A percentile compares a stretch with the other conserved stretches of the same genome.
Conservation (phyloP, 2,113 vertebrate species). For the Clinocottus analis region DNA sequence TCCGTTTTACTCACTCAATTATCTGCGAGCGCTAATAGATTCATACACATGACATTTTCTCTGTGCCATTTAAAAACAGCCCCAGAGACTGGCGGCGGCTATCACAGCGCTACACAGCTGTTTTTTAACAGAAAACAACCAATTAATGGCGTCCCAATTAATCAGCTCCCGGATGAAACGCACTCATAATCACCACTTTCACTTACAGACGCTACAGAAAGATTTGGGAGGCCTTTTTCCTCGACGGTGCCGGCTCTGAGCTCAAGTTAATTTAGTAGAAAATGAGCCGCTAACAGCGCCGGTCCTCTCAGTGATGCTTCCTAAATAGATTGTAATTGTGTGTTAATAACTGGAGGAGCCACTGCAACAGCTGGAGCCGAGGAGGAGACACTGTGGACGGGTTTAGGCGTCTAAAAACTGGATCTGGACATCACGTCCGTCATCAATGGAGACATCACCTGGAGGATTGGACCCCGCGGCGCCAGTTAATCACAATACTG, state of each 20-base stretch:
- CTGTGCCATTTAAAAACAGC: constrained; percentile 66
- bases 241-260: constrained; percentile 41
- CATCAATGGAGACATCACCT: constrained; percentile 5
- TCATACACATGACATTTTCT: constrained; percentile 74
- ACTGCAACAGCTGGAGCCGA: constrained; percentile 36
- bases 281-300: constrained; percentile 72
- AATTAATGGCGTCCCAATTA: constrained; percentile 58
- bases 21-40: constrained; percentile 55
- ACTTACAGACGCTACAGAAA: constrained; percentile 57
- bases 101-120: constrained; percentile 36
- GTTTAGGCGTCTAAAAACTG: constrained; percentile 26
- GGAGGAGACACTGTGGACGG: too few species aligned
- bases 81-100: constrained; percentile 56
- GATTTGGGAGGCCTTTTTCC: constrained; percentile 27
- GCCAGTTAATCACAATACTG: constrained; percentile 19
- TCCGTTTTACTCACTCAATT: constrained; percentile 51
- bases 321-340: constrained; percentile 78
- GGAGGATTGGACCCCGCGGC: neutral
- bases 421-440: constrained; percentile 7
- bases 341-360: constrained; percentile 55
- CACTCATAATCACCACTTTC: constrained; percentile 59
- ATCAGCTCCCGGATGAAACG: constrained; percentile 53
- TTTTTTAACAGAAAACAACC: constrained; percentile 52
- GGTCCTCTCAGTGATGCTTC: constrained; percentile 68
- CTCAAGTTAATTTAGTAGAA: constrained; percentile 77